Evolutionary conservation across 2,113 vertebrate species (phyloP), one percentile per base, ranked within the genome.

Genomic region (Aepyceros melampus): DNA sequence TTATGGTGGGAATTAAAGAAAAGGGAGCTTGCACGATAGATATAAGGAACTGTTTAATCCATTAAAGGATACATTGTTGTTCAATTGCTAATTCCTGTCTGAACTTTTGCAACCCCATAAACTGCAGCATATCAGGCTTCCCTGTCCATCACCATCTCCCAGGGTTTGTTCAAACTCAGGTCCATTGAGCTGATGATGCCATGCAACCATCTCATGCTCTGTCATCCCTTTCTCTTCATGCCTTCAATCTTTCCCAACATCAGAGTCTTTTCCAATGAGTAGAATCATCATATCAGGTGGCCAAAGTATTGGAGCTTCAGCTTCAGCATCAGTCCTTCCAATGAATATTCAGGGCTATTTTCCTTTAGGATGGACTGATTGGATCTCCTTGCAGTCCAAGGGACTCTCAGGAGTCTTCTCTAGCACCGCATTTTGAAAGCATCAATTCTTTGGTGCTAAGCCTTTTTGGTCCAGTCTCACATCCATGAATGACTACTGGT

Each of bases 221-320:
- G 4, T 36, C 17, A 1, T 71, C 17, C n/a, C 64, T 21, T 3
- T 71, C 64, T 71, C 64, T 1, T 71, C n/a, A 1, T 12, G n/a
- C n/a, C 64, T 12, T 71, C n/a, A 71, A 0, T 36, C n/a, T 71
- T 71, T 71, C n/a, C 17, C n/a, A 71, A 4, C 64, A 71, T 71
- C 64, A 11, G n/a, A 2, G 64, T 71, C n/a, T 71, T 71, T 71
- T 71, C 64, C 64, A 71, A 0, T 71, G 64, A 71, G n/a, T 23
- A 21, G 19, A 21, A 3, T 71, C n/a, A 36, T 71, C 4, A 3
- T 5, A 71, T 36, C 64, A 21, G 4, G n/a, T 3, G 0, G 64
- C 64, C n/a, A 23, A 21, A 71, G 64, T 71, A 11, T 71, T 71
- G n/a, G 64, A 36, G 64, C n/a, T 71, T 67, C 64, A 5, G n/a